A percentile compares a stretch with the other conserved stretches of the same genome.
phyloP scores from a whole-genome alignment of 2,113 vertebrate genomes.

The Dromas ardeola region DNA sequence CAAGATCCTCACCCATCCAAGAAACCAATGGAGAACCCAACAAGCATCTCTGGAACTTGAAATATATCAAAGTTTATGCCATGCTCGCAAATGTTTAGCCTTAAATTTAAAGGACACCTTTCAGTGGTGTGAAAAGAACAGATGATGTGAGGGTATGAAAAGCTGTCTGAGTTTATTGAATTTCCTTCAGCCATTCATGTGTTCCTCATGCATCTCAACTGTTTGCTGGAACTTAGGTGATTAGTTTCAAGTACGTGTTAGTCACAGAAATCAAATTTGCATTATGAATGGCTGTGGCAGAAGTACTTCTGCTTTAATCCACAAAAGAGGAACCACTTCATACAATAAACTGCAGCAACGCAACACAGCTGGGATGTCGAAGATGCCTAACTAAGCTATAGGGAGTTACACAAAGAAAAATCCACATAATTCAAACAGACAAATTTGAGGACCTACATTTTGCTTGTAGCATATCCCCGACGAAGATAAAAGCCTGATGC shows the following conservation, averaged over 20 bases:
- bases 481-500: constrained; percentile 27
- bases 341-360: neutral
- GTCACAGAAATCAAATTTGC: neutral
- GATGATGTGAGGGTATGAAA: neutral
- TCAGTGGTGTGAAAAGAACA: neutral
- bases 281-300: neutral
- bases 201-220: neutral
- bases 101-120: neutral
- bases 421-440: neutral
- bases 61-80: neutral
- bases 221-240: neutral
- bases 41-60: neutral
- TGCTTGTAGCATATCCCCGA: neutral
- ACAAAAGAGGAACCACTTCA: neutral
- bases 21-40: neutral
- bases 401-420: neutral
- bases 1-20: neutral
- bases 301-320: neutral
- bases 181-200: neutral
- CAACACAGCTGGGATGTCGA: neutral
- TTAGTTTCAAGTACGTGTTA: neutral
- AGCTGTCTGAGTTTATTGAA: neutral
- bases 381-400: neutral
- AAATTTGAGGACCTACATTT: neutral
- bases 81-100: neutral